Evolutionary conservation across 2,888 invertebrate species (phyloP).

Genomic region (Dusona sp.): DNA sequence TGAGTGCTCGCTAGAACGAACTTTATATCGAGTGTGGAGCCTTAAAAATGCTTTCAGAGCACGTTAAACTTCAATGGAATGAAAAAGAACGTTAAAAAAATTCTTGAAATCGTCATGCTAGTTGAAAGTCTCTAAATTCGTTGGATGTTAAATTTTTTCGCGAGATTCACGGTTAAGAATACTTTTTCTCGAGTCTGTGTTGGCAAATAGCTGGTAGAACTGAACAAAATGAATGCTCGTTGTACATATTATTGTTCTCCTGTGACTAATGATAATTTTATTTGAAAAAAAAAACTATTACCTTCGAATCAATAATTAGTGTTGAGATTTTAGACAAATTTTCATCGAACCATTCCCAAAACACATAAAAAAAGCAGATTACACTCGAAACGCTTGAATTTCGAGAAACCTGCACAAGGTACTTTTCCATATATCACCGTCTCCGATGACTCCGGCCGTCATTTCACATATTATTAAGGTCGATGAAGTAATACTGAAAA

Average conservation of each 20-base stretch:
- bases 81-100: neutral
- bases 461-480: slow-evolving; percentile 35
- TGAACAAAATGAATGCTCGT: neutral
- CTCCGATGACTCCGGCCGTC: slow-evolving; percentile 10
- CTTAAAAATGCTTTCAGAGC: slow-evolving; percentile 35
- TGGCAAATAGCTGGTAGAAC: neutral
- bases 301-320: neutral
- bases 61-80: slow-evolving; percentile 12
- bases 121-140: slow-evolving; percentile 10
- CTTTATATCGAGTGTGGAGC: slow-evolving; percentile 31
- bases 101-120: neutral
- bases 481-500: slow-evolving; percentile 44
- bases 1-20: slow-evolving; percentile 26
- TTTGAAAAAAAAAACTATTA: neutral
- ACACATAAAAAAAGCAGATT: neutral
- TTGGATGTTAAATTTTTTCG: slow-evolving; percentile 1
- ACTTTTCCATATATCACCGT: slow-evolving; percentile 3
- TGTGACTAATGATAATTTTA: neutral
- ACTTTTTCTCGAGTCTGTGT: neutral
- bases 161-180: neutral
- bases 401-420: neutral
- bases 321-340: neutral
- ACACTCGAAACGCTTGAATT: neutral
- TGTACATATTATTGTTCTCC: neutral
- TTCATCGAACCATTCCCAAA: neutral